Base-by-base conservation (phyloP, 2,113 vertebrate species). In the Alethe diademata region DNA sequence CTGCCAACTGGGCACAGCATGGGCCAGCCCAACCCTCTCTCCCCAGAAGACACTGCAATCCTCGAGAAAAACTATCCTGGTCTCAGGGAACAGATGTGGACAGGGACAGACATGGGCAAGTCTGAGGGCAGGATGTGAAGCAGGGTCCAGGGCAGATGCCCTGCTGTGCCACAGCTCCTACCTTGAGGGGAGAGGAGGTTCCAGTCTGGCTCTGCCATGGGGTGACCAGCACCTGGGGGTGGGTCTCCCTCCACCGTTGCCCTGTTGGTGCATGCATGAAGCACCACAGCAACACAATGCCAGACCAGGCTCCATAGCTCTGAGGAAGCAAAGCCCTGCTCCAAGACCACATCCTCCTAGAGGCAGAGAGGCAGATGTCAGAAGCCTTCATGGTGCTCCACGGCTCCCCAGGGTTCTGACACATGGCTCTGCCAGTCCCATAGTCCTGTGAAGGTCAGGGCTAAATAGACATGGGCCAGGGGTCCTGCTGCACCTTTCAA, bases 111-210 rank as follows among this genome's bases (percentile, higher is more conserved):
- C 12, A 33, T 3, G 11, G 35, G 17, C 62, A 76, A 72, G 40
- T n/a, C 57, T 25, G 66, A 78, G 29, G 12, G 75, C 64, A 95
- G 74, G 58, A 51, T 43, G 16, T 12, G 22, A 54, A 87, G 61
- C 36, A 84, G 19, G 18, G 45, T 48, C 26, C 25, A 48, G 28
- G 17, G 15, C 18, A 72, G 43, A 48, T 43, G 15, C 35, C 43
- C 43, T 78, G 60, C 58, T 7, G 1, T 40, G 69, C 31, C 0
- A 0, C 60, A 92, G 69, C 71, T 88, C 84, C 62, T 98, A 98
- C 98, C 98, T 90, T 96, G 97, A 56, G 98, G 98, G 33, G 98
- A 98, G 42, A 98, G 95, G 56, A 98, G 95, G 2, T 92, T 97
- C 98, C 98, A 98, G 73, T 98, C 97, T 15, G 98, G 98, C 36